Percentiles rank a stretch among this genome's conserved stretches.
Conservation (phyloP, 2,113 vertebrate genomes). For the Vidua macroura region DNA sequence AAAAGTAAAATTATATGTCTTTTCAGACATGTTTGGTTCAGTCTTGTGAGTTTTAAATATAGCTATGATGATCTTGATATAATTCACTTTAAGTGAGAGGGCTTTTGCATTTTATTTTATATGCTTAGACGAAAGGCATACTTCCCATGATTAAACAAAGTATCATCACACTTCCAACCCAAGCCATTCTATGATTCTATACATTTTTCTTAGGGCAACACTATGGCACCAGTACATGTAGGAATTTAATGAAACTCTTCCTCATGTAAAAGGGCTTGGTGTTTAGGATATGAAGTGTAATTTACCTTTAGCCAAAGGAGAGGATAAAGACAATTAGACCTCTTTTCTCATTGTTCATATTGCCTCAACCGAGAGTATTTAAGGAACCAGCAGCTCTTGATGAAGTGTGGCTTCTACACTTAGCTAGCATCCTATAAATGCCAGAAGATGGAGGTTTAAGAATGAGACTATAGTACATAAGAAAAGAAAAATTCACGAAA, state of each 20-base stretch:
- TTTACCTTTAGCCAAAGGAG: not conserved
- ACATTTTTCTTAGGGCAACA: not conserved
- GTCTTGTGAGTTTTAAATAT: not conserved
- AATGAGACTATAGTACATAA: not conserved
- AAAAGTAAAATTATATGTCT: not conserved
- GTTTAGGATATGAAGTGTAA: not conserved
- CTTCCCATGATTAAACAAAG: not conserved
- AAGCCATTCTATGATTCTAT: not conserved
- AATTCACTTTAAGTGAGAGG: not conserved
- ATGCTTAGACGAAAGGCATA: not conserved
- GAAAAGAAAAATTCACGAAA: not conserved
- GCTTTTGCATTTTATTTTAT: not conserved
- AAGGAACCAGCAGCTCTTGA: not conserved
- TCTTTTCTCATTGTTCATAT: not conserved
- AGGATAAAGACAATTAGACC: not conserved
- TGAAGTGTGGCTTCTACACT: not conserved
- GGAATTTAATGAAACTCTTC: not conserved
- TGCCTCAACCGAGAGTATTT: not conserved
- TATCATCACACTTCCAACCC: not conserved
- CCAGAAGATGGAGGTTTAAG: not conserved
- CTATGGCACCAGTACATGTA: not conserved
- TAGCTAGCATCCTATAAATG: not conserved
- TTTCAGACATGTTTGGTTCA: not conserved
- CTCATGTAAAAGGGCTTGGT: fast-evolving
- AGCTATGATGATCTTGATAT: not conserved